Percentiles rank a stretch among this genome's conserved stretches.
Conservation (phyloP, 2,113 vertebrate genomes). For the Hippocampus abdominalis region DNA sequence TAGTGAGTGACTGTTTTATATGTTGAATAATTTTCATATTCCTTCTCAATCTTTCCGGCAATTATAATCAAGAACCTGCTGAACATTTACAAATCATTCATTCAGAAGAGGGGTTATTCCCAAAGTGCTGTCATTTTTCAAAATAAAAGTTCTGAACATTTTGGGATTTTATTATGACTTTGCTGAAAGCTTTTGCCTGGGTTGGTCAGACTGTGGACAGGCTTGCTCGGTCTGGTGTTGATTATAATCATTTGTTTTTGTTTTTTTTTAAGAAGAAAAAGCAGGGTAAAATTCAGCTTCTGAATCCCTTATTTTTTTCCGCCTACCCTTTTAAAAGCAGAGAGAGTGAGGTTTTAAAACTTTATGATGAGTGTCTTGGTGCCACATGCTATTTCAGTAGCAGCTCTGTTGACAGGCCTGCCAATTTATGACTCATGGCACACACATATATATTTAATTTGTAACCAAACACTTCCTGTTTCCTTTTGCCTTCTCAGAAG, state of each 20-base stretch:
- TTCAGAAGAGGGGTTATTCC: background rate
- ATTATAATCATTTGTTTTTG: background rate
- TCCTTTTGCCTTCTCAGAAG: constrained; percentile 84
- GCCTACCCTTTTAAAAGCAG: constrained; percentile 53
- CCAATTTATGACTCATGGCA: constrained; percentile 93
- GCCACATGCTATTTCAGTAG: constrained; percentile 75
- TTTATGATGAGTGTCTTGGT: constrained; percentile 77
- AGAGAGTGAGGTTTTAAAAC: constrained; percentile 68
- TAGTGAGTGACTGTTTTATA: no score
- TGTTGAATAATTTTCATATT: no score
- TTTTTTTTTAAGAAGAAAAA: background rate
- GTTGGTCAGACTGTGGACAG: background rate
- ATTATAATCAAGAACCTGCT: no score
- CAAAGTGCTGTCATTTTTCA: background rate
- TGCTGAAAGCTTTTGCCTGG: background rate
- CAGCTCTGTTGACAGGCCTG: constrained; percentile 70
- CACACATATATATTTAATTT: constrained; percentile 92
- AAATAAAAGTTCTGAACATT: background rate
- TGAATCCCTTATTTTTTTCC: background rate
- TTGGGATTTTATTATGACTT: background rate
- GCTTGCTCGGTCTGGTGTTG: background rate
- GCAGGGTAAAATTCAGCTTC: background rate
- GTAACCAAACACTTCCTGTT: constrained; percentile 99
- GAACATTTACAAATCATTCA: no score
- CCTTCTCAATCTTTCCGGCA: no score